Percentiles rank a stretch among this genome's conserved stretches.
phyloP scores from a whole-genome alignment of 2,797 vertebrate genomes.

The Danio tinwini region DNA sequence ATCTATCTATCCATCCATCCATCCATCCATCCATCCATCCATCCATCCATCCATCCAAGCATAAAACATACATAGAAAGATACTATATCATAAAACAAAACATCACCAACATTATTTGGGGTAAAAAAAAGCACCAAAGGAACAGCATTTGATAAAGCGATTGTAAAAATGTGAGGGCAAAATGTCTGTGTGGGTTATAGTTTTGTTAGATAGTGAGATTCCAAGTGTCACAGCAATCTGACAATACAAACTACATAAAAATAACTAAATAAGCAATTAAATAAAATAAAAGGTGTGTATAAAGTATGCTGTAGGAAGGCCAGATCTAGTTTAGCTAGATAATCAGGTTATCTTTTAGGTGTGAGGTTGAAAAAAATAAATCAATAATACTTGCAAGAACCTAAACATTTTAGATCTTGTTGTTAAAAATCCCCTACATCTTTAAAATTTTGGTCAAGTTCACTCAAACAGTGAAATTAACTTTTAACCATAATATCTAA shows the following conservation, averaged over 20 bases:
- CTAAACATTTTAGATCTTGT: neutral
- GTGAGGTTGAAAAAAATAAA: neutral
- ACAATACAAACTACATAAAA: too few relatives aligned
- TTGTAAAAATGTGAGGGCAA: neutral
- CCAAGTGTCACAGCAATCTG: neutral
- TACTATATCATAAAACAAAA: neutral
- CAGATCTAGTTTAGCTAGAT: neutral
- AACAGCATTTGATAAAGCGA: neutral
- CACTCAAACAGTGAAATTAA: neutral
- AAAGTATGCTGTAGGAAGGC: neutral
- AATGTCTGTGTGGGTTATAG: neutral
- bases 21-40: too few relatives aligned
- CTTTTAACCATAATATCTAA: neutral
- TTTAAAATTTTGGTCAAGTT: neutral
- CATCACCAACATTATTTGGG: neutral
- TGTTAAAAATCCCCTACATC: neutral
- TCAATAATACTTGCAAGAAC: neutral
- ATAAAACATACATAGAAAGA: neutral
- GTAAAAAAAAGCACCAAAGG: neutral
- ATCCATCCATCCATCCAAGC: too few relatives aligned
- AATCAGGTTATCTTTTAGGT: neutral
- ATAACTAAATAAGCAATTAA: neutral
- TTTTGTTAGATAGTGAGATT: neutral
- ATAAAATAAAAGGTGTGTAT: neutral
- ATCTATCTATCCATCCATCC: neutral